phyloP scores from a whole-genome alignment of 2,113 vertebrate species.

The Epinephelus lanceolatus region DNA sequence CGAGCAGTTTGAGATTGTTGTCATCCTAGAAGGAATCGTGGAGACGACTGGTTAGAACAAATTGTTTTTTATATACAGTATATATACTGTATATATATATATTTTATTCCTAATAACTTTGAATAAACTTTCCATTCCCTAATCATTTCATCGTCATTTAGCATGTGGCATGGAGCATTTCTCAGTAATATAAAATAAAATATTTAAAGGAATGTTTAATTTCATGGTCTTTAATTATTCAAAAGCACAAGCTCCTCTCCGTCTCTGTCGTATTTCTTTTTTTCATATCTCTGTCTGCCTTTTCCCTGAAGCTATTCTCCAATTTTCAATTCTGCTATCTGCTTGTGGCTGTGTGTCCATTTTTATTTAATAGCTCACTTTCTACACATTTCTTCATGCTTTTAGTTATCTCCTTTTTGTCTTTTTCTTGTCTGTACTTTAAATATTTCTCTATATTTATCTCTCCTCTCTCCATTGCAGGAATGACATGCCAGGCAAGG shows the following conservation, averaged over 20 bases:
- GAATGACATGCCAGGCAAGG: slow-evolving; percentile 93
- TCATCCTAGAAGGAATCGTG: slow-evolving; percentile 93
- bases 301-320: slow-evolving; percentile 31
- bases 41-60: slow-evolving; percentile 89
- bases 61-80: not conserved
- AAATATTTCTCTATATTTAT: slow-evolving; percentile 11
- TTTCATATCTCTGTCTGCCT: slow-evolving; percentile 14
- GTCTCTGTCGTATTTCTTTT: slow-evolving; percentile 7
- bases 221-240: slow-evolving; percentile 72
- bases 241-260: slow-evolving; percentile 29
- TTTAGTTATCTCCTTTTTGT: not conserved
- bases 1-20: slow-evolving; percentile 93
- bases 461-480: slow-evolving; percentile 65
- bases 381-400: not conserved
- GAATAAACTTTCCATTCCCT: not conserved
- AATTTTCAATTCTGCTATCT: slow-evolving; percentile 26
- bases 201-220: slow-evolving; percentile 67
- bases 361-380: slow-evolving; percentile 31
- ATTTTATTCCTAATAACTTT: not conserved
- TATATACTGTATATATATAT: not conserved
- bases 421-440: slow-evolving; percentile 9
- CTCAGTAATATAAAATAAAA: slow-evolving; percentile 44
- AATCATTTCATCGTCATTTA: slow-evolving; percentile 28
- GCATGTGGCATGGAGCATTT: slow-evolving; percentile 28
- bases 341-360: slow-evolving; percentile 8